These are phyloP conservation scores for Takifugu ocellatus DNA, from an alignment of 2,797 vertebrate species.

Conservation along the genomic window DNA sequence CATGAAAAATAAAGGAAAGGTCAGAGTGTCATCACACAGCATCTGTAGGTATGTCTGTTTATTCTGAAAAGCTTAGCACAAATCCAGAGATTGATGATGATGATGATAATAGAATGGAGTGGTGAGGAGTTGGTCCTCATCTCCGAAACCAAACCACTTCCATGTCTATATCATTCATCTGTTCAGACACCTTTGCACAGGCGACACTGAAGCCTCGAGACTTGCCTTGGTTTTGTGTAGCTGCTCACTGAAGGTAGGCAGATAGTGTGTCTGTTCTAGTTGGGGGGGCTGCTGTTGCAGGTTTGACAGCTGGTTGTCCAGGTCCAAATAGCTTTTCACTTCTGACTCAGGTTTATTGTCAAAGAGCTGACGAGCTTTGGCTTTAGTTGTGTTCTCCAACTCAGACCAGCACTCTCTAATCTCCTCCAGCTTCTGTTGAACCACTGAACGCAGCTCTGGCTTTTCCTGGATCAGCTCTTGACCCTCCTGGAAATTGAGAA, in stretches of 20 bases:
- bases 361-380: constrained; percentile 88
- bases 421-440: constrained; percentile 79
- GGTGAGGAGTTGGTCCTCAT: no score
- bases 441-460: constrained; percentile 81
- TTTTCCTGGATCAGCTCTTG: constrained; percentile 85
- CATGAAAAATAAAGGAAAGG: no score
- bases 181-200: background rate
- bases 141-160: no score
- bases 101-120: no score
- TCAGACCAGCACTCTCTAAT: constrained; percentile 86
- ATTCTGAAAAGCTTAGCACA: no score
- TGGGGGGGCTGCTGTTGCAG: constrained; percentile 82
- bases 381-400: constrained; percentile 87
- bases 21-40: no score
- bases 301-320: constrained; percentile 84
- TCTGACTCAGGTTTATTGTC: constrained; percentile 86
- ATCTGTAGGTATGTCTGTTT: no score
- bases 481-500: constrained; percentile 78
- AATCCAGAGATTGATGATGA: no score
- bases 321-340: constrained; percentile 82
- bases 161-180: no score
- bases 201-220: constrained; percentile 3
- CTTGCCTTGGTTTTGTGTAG: constrained; percentile 77
- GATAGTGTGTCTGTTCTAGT: constrained; percentile 84
- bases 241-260: constrained; percentile 79